A percentile compares a stretch with the other conserved stretches of the same genome.
Conservation (phyloP, 2,888 invertebrate species). For the Hirtodrosophila trivittata region DNA sequence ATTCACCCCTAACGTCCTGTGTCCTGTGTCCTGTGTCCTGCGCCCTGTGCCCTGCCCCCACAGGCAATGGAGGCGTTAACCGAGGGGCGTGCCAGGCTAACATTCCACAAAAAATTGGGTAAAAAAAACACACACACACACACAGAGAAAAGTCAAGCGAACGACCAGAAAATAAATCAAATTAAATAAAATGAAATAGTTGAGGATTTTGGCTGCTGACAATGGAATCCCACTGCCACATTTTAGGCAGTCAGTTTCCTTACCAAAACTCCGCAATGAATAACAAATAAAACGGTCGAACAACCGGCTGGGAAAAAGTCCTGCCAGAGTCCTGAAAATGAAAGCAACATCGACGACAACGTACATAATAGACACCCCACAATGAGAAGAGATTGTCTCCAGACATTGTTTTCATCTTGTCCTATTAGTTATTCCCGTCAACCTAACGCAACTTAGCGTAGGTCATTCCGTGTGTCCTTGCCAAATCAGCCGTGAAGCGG, state of each 20-base stretch:
- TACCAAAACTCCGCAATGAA: conserved; percentile 43
- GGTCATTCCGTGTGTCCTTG: conserved; percentile 45
- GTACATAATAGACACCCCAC: conserved; percentile 9
- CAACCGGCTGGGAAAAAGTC: conserved; percentile 4
- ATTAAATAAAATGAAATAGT: conserved; percentile 80
- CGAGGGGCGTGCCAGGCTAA: conserved; percentile 38
- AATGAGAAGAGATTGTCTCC: conserved; percentile 33
- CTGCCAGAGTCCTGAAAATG: conserved; percentile 40
- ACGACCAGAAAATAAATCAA: conserved; percentile 72
- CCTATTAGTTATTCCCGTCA: conserved; percentile 34
- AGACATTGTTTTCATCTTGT: conserved; percentile 63
- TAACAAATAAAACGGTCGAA: conserved; percentile 51
- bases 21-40: conserved; percentile 7
- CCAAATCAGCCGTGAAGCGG: conserved; percentile 52
- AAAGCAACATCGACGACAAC: conserved; percentile 42
- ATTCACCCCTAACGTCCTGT: too few relatives aligned
- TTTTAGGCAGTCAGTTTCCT: conserved; percentile 35
- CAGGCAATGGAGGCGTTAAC: conserved; percentile 50
- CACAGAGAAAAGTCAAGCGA: conserved; percentile 36
- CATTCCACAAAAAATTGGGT: conserved; percentile 40
- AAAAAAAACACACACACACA: conserved; percentile 32
- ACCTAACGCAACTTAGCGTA: conserved; percentile 29
- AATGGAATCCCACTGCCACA: conserved; percentile 54
- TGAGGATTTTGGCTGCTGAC: conserved; percentile 59
- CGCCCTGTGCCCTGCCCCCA: not conserved